These are phyloP conservation scores for Tamias sibiricus DNA, from an alignment of 2,113 vertebrate genomes.

Conservation along the genomic window DNA sequence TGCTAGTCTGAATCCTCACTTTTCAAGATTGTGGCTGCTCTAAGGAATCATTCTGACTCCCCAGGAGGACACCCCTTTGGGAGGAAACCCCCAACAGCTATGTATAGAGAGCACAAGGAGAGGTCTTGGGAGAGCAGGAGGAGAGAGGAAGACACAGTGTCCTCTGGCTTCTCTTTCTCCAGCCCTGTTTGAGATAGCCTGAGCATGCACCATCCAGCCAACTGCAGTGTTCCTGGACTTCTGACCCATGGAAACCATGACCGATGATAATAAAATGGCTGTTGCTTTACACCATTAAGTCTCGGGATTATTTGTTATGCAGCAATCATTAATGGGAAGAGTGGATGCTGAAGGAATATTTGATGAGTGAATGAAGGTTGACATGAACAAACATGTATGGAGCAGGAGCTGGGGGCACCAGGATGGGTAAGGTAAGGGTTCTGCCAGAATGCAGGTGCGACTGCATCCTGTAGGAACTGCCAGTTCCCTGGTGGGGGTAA, in stretches of 20 bases:
- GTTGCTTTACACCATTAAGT: neutral
- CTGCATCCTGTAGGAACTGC: neutral
- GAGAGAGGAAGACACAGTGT: accelerated
- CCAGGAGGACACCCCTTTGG: neutral
- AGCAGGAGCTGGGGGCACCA: neutral
- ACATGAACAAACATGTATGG: neutral
- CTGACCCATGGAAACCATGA: neutral
- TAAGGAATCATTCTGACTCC: neutral
- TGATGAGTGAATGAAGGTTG: neutral
- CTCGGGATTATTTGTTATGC: neutral
- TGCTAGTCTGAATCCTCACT: neutral
- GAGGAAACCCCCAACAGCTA: neutral
- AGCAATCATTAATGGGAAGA: neutral
- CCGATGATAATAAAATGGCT: neutral
- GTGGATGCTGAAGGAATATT: neutral
- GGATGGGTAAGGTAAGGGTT: neutral
- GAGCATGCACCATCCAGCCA: no score
- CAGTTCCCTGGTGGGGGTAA: no score
- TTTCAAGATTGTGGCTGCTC: neutral
- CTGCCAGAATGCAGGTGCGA: neutral
- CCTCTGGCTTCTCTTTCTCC: neutral
- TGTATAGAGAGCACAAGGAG: neutral
- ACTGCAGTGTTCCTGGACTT: neutral
- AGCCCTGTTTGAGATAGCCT: neutral
- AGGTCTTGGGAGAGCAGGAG: neutral